Base-by-base conservation (phyloP, 2,888 invertebrate genomes). In the Heliothis peltigera region DNA sequence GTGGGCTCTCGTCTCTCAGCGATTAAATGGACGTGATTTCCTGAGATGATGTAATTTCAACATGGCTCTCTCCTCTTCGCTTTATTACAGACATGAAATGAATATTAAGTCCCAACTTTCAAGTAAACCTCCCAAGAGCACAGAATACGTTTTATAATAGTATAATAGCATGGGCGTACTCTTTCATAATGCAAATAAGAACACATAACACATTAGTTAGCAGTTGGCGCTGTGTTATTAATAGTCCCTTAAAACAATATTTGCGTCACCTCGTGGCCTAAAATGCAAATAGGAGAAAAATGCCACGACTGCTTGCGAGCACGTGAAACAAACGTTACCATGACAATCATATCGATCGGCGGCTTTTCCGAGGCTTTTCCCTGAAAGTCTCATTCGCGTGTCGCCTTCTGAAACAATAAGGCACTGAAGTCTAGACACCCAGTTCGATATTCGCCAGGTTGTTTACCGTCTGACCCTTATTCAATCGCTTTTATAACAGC, bases 331-430 rank as follows among this genome's bases (percentile, higher is more conserved):
- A 89, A 89, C 92, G 93, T 94, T 89, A 71, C 92, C 89, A 94
- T 94, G 91, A 84, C 89, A 87, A 95, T 91, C 52, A 80, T 94
- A 95, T 95, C 94, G 95, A 95, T 87, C 93, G 89, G 87, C 89
- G 93, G 92, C 92, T 92, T 94, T 94, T 91, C 93, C 92, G 91
- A 93, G 91, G 90, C 91, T 91, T 92, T 87, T 92, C 86, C 88
- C 91, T 92, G 91, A 92, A 92, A 88, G 85, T 86, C 84, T 84
- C 91, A 89, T 86, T 92, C 91, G 93, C 93, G 94, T 94, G 94
- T 88, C 91, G 87, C 85, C 86, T 86, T 82, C 92, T 92, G 92
- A 92, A 92, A 93, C 89, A 84, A 87, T 86, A 86, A 86, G 89
- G 88, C 58, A 84, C 91, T 90, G 88, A 90, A 83, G 87, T 88